Base-by-base conservation (phyloP, 1,140 invertebrate species). In the Pseudomyrmex cubaensis region DNA sequence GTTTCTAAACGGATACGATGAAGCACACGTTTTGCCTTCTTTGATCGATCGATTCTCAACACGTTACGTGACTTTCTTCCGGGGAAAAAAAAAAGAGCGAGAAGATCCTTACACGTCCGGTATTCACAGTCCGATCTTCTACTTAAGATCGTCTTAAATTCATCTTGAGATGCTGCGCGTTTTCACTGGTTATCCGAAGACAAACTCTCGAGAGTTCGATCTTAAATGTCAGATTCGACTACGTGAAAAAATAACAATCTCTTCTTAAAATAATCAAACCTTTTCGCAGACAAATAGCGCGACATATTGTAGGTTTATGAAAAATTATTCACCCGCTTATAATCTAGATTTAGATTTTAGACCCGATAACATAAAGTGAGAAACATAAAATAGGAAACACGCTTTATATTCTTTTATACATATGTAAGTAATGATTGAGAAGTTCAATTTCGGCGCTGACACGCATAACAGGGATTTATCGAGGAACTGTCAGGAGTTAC, bases 401-500 rank as follows among this genome's bases (percentile, higher is more conserved):
- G 48, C 48, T 63, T 75, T 75, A 25, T 10, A 12, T 8, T 12
- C 48, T 10, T 72, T 44, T 4, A 13, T 35, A 35, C 25, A 15
- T 50, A 10, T 76, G 44, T 66, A 44, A 66, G 54, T 76, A 67
- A 77, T 77, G 25, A 54, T 54, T 20, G 61, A 64, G 20, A 7
- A 7, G 25, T 17, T 75, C 44, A 75, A 63, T 75, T 75, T 25
- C 44, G n/a, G 15, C 25, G 20, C 20, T 46, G 57, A 25, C 12
- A 63, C 15, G 20, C 17, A 46, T 63, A 75, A 50, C 8, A 17
- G 10, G 73, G 61, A 75, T 75, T 63, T 63, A 75, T 75, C n/a
- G 59, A 22, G 48, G n/a, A 63, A 63, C 3, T 63, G 73, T 63
- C 73, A 64, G 44, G 20, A 50, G 25, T 15, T 35, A 50, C 59